Evolutionary conservation across 1,140 invertebrate genomes (phyloP).

Genomic region (Dreissena rostriformis): DNA sequence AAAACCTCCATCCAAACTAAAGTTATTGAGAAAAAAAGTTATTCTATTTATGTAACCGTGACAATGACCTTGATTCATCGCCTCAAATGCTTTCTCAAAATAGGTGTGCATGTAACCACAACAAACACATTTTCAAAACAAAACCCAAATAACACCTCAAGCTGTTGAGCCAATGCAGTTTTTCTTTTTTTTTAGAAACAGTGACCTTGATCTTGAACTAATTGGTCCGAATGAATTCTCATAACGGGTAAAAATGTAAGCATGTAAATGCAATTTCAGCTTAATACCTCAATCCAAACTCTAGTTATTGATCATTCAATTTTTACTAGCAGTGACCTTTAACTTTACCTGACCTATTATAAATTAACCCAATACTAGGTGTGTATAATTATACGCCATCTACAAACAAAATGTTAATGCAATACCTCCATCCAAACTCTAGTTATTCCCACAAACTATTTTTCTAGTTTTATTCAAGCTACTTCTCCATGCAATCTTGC

Average conservation of each 20-base stretch:
- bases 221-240: not conserved
- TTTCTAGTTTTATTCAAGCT: not conserved
- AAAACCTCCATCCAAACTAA: too few species aligned
- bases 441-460: not conserved
- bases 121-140: too few species aligned
- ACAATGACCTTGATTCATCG: not conserved
- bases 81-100: too few species aligned
- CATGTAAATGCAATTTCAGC: not conserved
- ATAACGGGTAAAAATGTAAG: not conserved
- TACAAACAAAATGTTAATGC: not conserved
- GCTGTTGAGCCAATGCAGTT: too few species aligned
- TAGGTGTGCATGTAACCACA: too few species aligned
- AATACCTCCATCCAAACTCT: not conserved
- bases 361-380: not conserved
- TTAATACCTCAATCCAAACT: too few species aligned
- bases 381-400: not conserved
- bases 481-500: not conserved
- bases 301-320: not conserved
- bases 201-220: slow-evolving; percentile 1
- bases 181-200: not conserved
- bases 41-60: not conserved
- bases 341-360: not conserved
- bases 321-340: not conserved
- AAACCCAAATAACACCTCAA: too few species aligned
- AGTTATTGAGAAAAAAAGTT: not conserved